These are phyloP conservation scores for Graptemys geographica DNA, from an alignment of 2,797 vertebrate species.

Conservation along the genomic window DNA sequence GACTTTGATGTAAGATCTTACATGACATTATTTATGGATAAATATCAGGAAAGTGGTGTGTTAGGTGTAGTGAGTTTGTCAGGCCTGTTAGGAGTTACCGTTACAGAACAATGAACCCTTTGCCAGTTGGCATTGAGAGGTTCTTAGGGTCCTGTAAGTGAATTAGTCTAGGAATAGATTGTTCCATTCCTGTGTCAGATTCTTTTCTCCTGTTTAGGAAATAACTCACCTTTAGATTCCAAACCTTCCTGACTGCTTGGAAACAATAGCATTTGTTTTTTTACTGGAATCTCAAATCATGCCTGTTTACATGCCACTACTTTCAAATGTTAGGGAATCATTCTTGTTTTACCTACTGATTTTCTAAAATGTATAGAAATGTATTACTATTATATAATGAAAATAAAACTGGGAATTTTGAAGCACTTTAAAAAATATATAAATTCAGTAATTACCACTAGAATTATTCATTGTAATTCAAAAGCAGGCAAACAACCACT, in stretches of 20 bases:
- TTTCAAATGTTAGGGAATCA: not conserved
- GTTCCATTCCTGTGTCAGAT: not conserved
- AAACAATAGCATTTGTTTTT: not conserved
- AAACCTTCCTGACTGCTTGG: conserved; percentile 3
- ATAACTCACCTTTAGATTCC: not conserved
- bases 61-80: not conserved
- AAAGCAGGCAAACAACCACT: not conserved
- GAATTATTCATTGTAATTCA: conserved; percentile 19
- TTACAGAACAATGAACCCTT: not conserved
- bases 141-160: not conserved
- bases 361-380: not conserved
- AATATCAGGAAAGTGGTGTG: not conserved
- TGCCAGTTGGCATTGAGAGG: not conserved
- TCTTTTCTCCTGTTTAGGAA: not conserved
- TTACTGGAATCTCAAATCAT: not conserved
- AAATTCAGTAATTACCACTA: not conserved
- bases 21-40: not conserved
- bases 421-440: not conserved
- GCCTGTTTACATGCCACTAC: not conserved
- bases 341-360: not conserved
- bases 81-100: not conserved
- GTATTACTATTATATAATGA: not conserved
- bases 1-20: not conserved
- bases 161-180: not conserved
- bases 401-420: not conserved